phyloP scores from a whole-genome alignment of 2,113 vertebrate genomes.

The Otus sunia region DNA sequence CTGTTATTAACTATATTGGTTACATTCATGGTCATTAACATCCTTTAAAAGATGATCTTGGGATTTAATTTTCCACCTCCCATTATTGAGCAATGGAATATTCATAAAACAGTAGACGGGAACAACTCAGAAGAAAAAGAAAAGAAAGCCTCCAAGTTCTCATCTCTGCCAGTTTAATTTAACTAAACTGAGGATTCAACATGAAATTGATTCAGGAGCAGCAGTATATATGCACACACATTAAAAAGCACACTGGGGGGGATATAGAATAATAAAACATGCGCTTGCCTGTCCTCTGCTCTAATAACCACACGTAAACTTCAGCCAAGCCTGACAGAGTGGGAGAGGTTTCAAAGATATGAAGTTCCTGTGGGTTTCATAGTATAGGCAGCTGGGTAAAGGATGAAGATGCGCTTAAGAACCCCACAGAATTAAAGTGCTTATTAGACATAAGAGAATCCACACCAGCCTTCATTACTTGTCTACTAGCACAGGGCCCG shows the following conservation, averaged over 20 bases:
- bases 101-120: not conserved
- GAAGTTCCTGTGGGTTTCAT: constrained; percentile 7
- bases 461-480: not conserved
- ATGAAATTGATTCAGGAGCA: not conserved
- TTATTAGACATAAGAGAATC: not conserved
- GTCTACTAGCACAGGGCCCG: not conserved
- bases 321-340: constrained; percentile 21
- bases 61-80: constrained; percentile 51
- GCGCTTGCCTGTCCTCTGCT: constrained; percentile 28
- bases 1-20: constrained; percentile 40
- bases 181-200: not conserved
- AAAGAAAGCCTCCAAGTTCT: not conserved
- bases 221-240: not conserved
- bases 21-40: constrained; percentile 41
- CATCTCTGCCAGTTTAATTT: not conserved
- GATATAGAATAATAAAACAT: not conserved
- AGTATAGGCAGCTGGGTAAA: not conserved
- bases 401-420: not conserved
- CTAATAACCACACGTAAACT: constrained; percentile 1
- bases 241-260: not conserved
- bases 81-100: constrained; percentile 47
- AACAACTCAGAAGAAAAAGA: not conserved
- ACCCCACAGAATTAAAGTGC: not conserved
- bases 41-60: constrained; percentile 24
- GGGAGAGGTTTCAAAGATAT: constrained; percentile 5